These are phyloP conservation scores for Drosophila trapezifrons DNA, from an alignment of 1,140 invertebrate species.

Conservation along the genomic window DNA sequence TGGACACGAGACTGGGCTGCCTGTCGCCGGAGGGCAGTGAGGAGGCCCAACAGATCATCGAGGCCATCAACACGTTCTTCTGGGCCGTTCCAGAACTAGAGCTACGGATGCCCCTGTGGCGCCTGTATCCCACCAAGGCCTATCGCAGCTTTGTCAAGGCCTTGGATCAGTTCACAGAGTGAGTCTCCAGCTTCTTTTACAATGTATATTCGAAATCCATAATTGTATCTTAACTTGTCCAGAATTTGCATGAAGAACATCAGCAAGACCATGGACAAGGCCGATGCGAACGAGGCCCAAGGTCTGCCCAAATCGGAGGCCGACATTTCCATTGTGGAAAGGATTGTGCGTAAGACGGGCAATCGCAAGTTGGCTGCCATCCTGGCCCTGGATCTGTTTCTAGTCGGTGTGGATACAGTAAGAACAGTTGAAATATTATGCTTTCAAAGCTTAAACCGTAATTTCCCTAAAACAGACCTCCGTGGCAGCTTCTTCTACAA, in stretches of 20 bases:
- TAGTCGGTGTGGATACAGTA: constrained; percentile 95
- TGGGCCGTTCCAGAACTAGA: constrained; percentile 91
- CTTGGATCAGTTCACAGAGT: constrained; percentile 90
- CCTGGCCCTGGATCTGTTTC: constrained; percentile 91
- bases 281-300: constrained; percentile 67
- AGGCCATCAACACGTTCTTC: constrained; percentile 92
- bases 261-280: constrained; percentile 85
- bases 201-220: not conserved
- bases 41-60: constrained; percentile 90
- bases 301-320: constrained; percentile 79
- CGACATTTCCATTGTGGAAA: constrained; percentile 87
- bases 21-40: constrained; percentile 87
- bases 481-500: constrained; percentile 90
- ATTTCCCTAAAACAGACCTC: constrained; percentile 87
- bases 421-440: constrained; percentile 34
- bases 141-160: constrained; percentile 90
- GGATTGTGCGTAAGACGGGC: constrained; percentile 86
- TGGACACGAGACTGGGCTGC: constrained; percentile 92
- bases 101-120: constrained; percentile 92
- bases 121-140: constrained; percentile 89
- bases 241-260: constrained; percentile 88
- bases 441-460: not conserved
- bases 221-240: constrained; percentile 17
- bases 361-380: constrained; percentile 90
- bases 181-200: constrained; percentile 56